phyloP scores from a whole-genome alignment of 1,140 invertebrate genomes.

The Sarcophaga bullata region DNA sequence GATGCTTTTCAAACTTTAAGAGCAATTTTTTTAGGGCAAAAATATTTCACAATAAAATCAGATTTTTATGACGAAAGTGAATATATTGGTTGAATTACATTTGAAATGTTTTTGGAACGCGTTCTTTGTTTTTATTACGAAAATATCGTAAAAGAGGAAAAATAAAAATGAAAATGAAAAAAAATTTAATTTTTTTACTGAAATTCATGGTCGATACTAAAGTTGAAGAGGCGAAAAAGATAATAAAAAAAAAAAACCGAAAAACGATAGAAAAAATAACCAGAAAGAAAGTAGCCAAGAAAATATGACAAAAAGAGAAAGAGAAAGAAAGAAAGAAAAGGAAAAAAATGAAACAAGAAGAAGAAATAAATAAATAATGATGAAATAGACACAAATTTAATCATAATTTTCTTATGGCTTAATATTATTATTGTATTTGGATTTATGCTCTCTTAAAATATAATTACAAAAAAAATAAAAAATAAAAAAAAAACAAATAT shows the following conservation, averaged over 20 bases:
- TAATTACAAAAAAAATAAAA: no score
- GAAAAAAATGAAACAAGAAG: not conserved
- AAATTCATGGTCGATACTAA: constrained; percentile 44
- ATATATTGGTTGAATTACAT: no score
- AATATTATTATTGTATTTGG: no score
- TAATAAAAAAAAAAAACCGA: constrained; percentile 3
- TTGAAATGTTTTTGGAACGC: no score
- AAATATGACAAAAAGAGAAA: not conserved
- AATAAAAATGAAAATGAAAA: not conserved
- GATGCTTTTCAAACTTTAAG: not conserved
- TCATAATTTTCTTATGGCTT: no score
- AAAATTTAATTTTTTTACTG: constrained; percentile 46
- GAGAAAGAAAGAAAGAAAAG: constrained; percentile 8
- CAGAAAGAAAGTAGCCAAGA: constrained; percentile 1
- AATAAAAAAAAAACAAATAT: no score
- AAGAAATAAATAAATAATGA: not conserved
- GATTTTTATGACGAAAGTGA: not conserved
- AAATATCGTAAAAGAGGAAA: not conserved
- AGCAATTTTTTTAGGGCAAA: not conserved
- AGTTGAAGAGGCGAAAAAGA: not conserved
- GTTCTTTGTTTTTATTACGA: no score
- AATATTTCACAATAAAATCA: not conserved
- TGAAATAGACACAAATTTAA: no score
- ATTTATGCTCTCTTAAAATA: no score
- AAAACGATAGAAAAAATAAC: constrained; percentile 14